Percentiles rank a stretch among this genome's conserved stretches.
These are phyloP conservation scores for Ameiurus melas DNA, from an alignment of 2,113 vertebrate genomes.

Conservation along the genomic window DNA sequence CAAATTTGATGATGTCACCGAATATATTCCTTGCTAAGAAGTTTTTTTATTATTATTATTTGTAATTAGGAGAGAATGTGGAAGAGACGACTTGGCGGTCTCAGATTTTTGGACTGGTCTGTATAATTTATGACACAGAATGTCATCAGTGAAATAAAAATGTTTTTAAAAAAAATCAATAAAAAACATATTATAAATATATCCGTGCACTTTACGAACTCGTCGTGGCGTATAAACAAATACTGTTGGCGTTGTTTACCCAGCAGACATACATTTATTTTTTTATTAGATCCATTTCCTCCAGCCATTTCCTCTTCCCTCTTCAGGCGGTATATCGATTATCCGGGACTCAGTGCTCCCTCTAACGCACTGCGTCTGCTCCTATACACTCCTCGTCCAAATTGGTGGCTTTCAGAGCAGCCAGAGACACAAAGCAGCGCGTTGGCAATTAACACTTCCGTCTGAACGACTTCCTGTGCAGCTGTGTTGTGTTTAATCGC, in stretches of 20 bases:
- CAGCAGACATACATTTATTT: neutral
- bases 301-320: slow-evolving; percentile 17
- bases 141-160: neutral
- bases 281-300: slow-evolving; percentile 51
- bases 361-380: neutral
- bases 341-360: slow-evolving; percentile 16
- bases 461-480: slow-evolving; percentile 31
- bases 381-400: neutral
- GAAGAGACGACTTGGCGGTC: too few species aligned
- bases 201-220: neutral
- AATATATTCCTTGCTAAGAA: too few species aligned
- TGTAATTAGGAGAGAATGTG: too few species aligned
- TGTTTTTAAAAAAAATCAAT: neutral
- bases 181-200: neutral
- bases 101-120: neutral
- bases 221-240: neutral
- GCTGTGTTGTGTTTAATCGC: slow-evolving; percentile 36
- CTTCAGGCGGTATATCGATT: slow-evolving; percentile 21
- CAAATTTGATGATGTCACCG: too few species aligned
- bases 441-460: slow-evolving; percentile 10
- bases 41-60: too few species aligned
- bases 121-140: neutral
- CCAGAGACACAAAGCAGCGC: slow-evolving; percentile 22
- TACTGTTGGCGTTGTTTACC: neutral
- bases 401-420: neutral